These are phyloP conservation scores for Hyperopisus bebe DNA, from an alignment of 2,113 vertebrate species.

Conservation along the genomic window DNA sequence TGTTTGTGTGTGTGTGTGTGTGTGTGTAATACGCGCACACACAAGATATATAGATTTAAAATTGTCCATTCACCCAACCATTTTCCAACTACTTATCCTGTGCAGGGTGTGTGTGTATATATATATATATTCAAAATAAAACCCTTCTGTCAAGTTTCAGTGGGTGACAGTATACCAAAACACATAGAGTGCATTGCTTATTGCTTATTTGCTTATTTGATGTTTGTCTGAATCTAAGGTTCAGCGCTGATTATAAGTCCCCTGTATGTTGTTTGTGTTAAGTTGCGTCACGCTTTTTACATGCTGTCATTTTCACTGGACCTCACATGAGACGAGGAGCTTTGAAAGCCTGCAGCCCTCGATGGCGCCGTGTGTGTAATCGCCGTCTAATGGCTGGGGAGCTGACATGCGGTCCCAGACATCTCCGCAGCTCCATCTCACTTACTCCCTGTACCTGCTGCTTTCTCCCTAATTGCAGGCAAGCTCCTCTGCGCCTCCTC, in stretches of 20 bases:
- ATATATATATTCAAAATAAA: too few relatives aligned
- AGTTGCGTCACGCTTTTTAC: slow-evolving; percentile 33
- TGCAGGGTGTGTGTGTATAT: not conserved
- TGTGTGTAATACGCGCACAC: not conserved
- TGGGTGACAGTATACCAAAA: not conserved
- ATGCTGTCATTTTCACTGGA: slow-evolving; percentile 38
- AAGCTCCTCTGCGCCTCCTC: slow-evolving; percentile 17
- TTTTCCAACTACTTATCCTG: too few relatives aligned
- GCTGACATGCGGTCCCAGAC: slow-evolving; percentile 36
- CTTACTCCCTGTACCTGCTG: slow-evolving; percentile 21
- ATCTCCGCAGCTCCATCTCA: slow-evolving; percentile 8
- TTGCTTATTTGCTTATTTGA: not conserved
- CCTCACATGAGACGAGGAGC: slow-evolving; percentile 49
- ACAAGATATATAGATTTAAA: too few relatives aligned
- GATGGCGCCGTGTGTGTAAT: slow-evolving; percentile 51
- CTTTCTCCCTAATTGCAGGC: slow-evolving; percentile 22
- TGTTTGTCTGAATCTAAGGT: not conserved
- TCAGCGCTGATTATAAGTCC: not conserved
- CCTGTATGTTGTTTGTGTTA: slow-evolving; percentile 29
- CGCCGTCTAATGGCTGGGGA: slow-evolving; percentile 51
- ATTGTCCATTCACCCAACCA: too few relatives aligned
- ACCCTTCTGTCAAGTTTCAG: not conserved
- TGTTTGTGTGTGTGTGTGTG: not conserved
- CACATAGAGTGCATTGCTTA: not conserved
- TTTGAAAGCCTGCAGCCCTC: slow-evolving; percentile 46